phyloP scores from a whole-genome alignment of 2,113 vertebrate genomes.

The human (Homo sapiens) region GRCh38 chr1:52793501-52794000 shows the following conservation, averaged over 20 bases:
- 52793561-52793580: conserved; percentile 8
- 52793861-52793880: too few species aligned
- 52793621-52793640: background rate
- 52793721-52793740: background rate
- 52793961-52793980: fast-evolving
- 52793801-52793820: background rate
- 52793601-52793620: conserved; percentile 13
- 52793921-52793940: too few species aligned
- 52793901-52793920: fast-evolving
- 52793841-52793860: background rate
- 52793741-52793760: background rate
- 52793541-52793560: background rate
- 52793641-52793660: background rate
- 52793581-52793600: conserved; percentile 8
- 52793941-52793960: too few species aligned
- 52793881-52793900: fast-evolving
- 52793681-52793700: background rate
- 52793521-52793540: conserved; percentile 10
- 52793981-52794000: too few species aligned
- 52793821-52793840: background rate
- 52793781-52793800: background rate
- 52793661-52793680: background rate
- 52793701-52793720: background rate
- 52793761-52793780: background rate
- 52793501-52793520: conserved; percentile 17